Conservation (phyloP, 2,113 vertebrate genomes). For the Pantherophis guttatus region DNA sequence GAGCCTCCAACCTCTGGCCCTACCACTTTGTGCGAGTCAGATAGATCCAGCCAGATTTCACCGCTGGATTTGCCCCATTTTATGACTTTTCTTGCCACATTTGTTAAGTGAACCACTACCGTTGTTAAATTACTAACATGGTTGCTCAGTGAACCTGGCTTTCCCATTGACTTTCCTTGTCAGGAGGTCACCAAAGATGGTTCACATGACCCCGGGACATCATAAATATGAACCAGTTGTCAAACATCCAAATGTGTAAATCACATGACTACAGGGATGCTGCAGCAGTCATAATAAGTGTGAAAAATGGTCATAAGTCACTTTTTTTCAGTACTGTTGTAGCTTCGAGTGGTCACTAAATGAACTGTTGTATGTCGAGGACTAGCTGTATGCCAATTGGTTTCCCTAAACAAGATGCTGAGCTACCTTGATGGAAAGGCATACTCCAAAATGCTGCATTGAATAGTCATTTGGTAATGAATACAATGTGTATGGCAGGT, state of each 20-base stretch:
- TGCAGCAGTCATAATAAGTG: too few relatives aligned
- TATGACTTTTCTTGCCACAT: not conserved
- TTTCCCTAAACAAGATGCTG: conserved; percentile 10
- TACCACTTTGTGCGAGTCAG: too few relatives aligned
- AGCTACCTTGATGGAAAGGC: not conserved
- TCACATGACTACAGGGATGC: too few relatives aligned
- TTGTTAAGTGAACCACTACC: not conserved
- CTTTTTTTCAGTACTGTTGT: too few relatives aligned
- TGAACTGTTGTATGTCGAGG: too few relatives aligned
- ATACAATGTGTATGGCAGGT: not conserved
- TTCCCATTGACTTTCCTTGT: not conserved
- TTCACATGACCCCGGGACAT: not conserved
- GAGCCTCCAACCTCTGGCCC: too few relatives aligned
- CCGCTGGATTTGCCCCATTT: too few relatives aligned
- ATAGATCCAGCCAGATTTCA: too few relatives aligned
- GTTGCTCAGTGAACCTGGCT: not conserved
- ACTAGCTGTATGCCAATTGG: conserved; percentile 4
- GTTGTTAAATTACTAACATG: not conserved
- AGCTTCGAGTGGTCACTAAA: too few relatives aligned
- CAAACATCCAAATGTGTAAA: too few relatives aligned
- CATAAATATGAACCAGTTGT: too few relatives aligned
- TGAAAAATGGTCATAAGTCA: too few relatives aligned
- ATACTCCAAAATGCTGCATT: conserved; percentile 8
- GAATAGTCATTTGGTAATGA: not conserved
- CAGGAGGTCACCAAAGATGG: not conserved